Evolutionary conservation across 1,140 invertebrate species (phyloP).

Genomic region (Berghia stephanieae): DNA sequence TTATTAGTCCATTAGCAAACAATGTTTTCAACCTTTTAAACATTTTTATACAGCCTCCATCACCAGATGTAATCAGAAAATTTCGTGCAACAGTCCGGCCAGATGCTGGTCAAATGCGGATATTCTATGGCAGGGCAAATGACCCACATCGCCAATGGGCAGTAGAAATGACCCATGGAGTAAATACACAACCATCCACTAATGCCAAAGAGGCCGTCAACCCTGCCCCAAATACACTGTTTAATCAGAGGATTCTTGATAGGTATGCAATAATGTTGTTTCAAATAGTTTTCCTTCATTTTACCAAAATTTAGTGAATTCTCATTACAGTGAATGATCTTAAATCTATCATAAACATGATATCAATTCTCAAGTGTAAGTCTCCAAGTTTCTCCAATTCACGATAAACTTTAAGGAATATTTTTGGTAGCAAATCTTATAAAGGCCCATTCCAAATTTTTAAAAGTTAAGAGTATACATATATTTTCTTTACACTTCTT

Average conservation of each 20-base stretch:
- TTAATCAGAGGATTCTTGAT: constrained; percentile 55
- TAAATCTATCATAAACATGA: too few species aligned
- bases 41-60: constrained; percentile 52
- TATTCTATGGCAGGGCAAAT: constrained; percentile 64
- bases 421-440: too few species aligned
- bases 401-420: too few species aligned
- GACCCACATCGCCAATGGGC: constrained; percentile 63
- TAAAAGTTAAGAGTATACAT: too few species aligned
- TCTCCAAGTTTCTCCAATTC: too few species aligned
- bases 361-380: too few species aligned
- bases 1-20: too few species aligned
- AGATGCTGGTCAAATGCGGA: constrained; percentile 58
- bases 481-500: too few species aligned
- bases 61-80: constrained; percentile 57
- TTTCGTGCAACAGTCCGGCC: constrained; percentile 59
- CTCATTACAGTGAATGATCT: too few species aligned
- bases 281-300: too few species aligned
- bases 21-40: constrained; percentile 9
- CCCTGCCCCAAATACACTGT: constrained; percentile 59
- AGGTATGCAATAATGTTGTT: constrained; percentile 22
- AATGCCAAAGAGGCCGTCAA: constrained; percentile 58
- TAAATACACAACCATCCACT: constrained; percentile 51
- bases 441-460: too few species aligned
- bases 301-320: too few species aligned
- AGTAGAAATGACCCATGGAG: constrained; percentile 62